phyloP scores from a whole-genome alignment of 2,113 vertebrate species.

The Pelvicachromis taeniatus region DNA sequence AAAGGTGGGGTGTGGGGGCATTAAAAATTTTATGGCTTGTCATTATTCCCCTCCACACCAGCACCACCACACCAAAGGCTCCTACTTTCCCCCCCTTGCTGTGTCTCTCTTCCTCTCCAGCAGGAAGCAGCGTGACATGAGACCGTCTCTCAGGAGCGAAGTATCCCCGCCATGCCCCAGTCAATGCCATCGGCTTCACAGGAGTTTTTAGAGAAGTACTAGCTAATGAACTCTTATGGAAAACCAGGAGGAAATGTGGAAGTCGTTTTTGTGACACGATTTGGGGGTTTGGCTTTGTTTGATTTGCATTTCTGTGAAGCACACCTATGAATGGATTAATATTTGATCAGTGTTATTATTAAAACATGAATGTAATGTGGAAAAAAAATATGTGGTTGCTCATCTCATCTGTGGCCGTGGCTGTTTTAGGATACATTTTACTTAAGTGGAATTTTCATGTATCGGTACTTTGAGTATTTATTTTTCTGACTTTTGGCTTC shows the following conservation, averaged over 20 bases:
- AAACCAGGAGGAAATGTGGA: neutral
- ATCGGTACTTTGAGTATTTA: neutral
- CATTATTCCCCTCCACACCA: constrained; percentile 26
- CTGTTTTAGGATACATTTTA: neutral
- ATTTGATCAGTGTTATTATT: neutral
- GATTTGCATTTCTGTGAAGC: neutral
- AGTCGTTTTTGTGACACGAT: neutral
- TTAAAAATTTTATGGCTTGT: constrained; percentile 61
- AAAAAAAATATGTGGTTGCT: neutral
- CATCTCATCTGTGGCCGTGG: neutral
- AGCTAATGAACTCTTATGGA: neutral
- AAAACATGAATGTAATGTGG: neutral
- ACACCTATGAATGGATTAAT: neutral
- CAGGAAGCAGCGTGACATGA: neutral
- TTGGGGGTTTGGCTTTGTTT: neutral
- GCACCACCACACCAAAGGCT: neutral
- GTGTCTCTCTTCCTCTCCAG: neutral
- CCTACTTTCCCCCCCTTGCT: neutral
- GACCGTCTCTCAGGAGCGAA: constrained; percentile 1
- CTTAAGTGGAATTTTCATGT: neutral
- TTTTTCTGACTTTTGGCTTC: neutral
- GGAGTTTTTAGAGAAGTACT: neutral
- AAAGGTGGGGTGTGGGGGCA: constrained; percentile 24
- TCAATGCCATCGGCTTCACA: neutral
- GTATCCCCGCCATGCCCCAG: neutral